Conservation (phyloP, 2,888 invertebrate species). For the Peribatodes rhomboidaria region DNA sequence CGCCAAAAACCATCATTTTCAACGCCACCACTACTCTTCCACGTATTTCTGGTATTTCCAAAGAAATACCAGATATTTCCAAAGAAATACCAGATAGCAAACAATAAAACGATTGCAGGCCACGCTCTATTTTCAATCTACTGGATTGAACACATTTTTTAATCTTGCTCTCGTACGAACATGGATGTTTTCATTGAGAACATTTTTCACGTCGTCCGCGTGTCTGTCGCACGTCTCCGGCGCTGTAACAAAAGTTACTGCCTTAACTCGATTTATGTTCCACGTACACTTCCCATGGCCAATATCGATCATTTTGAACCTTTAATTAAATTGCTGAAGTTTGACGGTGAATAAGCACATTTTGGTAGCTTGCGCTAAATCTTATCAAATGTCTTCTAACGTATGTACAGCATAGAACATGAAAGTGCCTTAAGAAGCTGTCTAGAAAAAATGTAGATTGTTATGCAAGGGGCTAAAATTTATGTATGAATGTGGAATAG, state of each 20-base stretch:
- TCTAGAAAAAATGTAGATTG: too few relatives aligned
- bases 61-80: background rate
- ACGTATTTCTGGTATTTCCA: background rate
- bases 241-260: conserved; percentile 62
- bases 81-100: conserved; percentile 1
- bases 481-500: too few relatives aligned
- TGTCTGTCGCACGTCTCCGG: conserved; percentile 65
- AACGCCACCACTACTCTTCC: too few relatives aligned
- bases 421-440: background rate
- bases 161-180: conserved; percentile 37
- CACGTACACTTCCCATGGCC: conserved; percentile 36
- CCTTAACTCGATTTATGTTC: conserved; percentile 46
- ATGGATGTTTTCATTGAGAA: conserved; percentile 56
- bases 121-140: conserved; percentile 36
- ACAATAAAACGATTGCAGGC: conserved; percentile 21
- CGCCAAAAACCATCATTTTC: too few relatives aligned
- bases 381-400: background rate
- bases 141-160: conserved; percentile 38
- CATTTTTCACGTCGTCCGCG: conserved; percentile 64
- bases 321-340: conserved; percentile 34
- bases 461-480: too few relatives aligned
- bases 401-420: background rate
- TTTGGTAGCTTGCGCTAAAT: background rate
- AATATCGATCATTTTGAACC: conserved; percentile 30
- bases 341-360: conserved; percentile 15